Percentiles rank a stretch among this genome's conserved stretches.
Conservation (phyloP, 2,888 invertebrate genomes). For the Anoplius nigerrimus region DNA sequence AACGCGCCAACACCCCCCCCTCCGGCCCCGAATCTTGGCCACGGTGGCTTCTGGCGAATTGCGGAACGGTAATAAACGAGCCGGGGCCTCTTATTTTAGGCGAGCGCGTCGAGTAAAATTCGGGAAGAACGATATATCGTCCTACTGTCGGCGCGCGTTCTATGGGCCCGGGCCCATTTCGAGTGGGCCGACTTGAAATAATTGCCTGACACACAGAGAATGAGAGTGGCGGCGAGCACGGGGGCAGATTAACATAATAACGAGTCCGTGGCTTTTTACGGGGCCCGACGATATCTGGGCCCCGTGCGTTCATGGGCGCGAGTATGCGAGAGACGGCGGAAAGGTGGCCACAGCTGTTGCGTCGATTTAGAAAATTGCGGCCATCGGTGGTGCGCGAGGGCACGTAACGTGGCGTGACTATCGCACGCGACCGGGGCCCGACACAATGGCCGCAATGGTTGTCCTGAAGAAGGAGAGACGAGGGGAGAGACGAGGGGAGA, state of each 20-base stretch:
- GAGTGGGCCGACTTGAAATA: no score
- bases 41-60: not conserved
- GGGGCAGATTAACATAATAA: conserved; percentile 31
- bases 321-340: conserved; percentile 8
- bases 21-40: no score
- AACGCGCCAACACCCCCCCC: conserved; percentile 5
- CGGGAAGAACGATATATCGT: conserved; percentile 4
- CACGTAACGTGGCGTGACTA: conserved; percentile 63
- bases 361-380: conserved; percentile 65
- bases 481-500: not conserved
- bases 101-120: conserved; percentile 1
- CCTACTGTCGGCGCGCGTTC: not conserved
- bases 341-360: conserved; percentile 53
- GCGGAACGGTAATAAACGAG: not conserved
- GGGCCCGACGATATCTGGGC: not conserved
- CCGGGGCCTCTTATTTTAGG: not conserved
- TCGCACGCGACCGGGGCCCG: conserved; percentile 62
- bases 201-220: conserved; percentile 22
- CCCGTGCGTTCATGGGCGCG: not conserved
- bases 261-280: conserved; percentile 7
- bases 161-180: no score
- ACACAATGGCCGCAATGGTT: conserved; percentile 57
- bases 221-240: not conserved
- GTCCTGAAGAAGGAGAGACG: conserved; percentile 29
- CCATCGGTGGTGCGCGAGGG: conserved; percentile 24